phyloP scores from a whole-genome alignment of 2,888 invertebrate species.

The Cetonia aurata region DNA sequence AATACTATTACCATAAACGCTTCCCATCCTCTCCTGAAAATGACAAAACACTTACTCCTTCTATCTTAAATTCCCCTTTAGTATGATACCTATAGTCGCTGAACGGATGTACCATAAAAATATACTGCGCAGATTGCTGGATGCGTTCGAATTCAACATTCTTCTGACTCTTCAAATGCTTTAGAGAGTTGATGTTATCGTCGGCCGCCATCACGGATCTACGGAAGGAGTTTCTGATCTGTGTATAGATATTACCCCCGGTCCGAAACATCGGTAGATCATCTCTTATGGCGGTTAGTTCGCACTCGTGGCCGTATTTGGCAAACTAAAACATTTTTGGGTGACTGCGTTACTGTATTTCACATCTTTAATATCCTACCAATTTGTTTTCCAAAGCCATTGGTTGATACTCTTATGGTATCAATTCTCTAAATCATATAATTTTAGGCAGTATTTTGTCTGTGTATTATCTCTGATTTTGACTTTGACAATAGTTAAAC shows the following conservation, averaged over 20 bases:
- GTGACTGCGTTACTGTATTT: background rate
- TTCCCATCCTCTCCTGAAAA: slow-evolving; percentile 57
- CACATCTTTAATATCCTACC: background rate
- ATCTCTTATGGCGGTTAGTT: slow-evolving; percentile 47
- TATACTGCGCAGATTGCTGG: slow-evolving; percentile 56
- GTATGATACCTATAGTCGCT: slow-evolving; percentile 59
- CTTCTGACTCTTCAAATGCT: slow-evolving; percentile 61
- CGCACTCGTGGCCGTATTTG: slow-evolving; percentile 51
- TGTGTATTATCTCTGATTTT: too few species aligned
- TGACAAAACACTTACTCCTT: background rate
- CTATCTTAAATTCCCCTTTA: background rate
- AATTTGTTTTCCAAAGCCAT: slow-evolving; percentile 60
- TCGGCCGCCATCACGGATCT: slow-evolving; percentile 58
- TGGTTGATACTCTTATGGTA: too few species aligned
- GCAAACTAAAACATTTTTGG: slow-evolving; percentile 46
- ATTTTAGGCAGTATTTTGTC: too few species aligned
- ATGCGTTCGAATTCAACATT: slow-evolving; percentile 62
- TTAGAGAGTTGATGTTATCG: slow-evolving; percentile 58
- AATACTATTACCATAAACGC: slow-evolving; percentile 60
- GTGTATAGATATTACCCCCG: slow-evolving; percentile 39
- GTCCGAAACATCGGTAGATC: slow-evolving; percentile 44
- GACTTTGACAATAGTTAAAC: too few species aligned
- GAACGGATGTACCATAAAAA: slow-evolving; percentile 65
- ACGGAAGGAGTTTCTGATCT: slow-evolving; percentile 42
- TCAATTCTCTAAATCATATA: too few species aligned